Base-by-base conservation (phyloP, 2,888 invertebrate species). In the Chydorus sphaericus region DNA sequence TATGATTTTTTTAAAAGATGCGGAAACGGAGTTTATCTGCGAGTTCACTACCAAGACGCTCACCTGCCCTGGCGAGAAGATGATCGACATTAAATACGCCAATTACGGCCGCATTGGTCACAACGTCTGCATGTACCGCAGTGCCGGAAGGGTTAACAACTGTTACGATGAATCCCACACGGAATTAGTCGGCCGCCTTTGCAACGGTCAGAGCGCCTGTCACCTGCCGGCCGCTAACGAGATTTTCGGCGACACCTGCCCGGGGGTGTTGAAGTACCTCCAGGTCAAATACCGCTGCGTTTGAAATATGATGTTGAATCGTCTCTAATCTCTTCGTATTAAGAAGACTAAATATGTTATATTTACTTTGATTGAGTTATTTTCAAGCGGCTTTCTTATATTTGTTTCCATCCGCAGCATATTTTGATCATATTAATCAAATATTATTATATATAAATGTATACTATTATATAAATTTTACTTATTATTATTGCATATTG, bases 381-480 rank as follows among this genome's bases (percentile, higher is more conserved):
- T 39, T 8, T 20, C 20, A 10, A 5, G 11, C 20, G 44, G 4
- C 11, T 6, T 23, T 44, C 23, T 23, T 26, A 4, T 23, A 7
- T 44, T 16, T 16, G 18, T 44, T 44, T 16, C 23, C 16, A 20
- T 8, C 44, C 44, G 23, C 14, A 10, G 4, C 14, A 4, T 44
- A 44, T 44, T 44, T 44, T 44, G 44, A 44, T 44, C 44, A 44
- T 44, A 44, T 44, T 44, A 44, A 44, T 44, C 44, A 44, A 44
- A 14, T 39, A 38, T 38, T 18, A 18, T 7, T 38, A 38, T 38
- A 8, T 18, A 38, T 38, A 38, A 8, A 38, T 38, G 20, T 4
- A n/a, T n/a, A 4, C 38, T 38, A 33, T 33, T 10, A 10, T 33
- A 33, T 33, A 10, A 33, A 10, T 33, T 10, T 33, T 14, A 33